Evolutionary conservation across 2,113 vertebrate genomes (phyloP).

Genomic region (Steatornis caripensis): DNA sequence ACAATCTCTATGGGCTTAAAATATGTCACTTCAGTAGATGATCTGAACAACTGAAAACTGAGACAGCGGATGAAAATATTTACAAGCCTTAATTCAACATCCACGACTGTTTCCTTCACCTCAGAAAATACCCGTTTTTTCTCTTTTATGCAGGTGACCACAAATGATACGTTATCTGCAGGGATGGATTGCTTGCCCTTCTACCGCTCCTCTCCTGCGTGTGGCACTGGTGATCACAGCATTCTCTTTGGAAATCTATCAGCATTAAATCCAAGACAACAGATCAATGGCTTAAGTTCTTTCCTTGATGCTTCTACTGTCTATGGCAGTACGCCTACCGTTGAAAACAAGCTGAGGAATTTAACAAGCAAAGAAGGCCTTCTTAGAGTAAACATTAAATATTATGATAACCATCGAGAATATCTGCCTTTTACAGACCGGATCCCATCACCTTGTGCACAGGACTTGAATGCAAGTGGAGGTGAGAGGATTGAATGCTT

Average conservation of each 20-base stretch:
- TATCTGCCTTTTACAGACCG: conserved; percentile 78
- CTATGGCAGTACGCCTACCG: conserved; percentile 78
- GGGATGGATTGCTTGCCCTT: conserved; percentile 81
- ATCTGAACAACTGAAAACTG: not conserved
- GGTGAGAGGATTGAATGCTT: conserved; percentile 84
- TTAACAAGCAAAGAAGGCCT: conserved; percentile 78
- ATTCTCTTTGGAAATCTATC: conserved; percentile 49
- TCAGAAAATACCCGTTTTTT: not conserved
- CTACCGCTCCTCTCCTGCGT: conserved; percentile 82
- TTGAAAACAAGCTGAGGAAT: conserved; percentile 77
- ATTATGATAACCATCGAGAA: conserved; percentile 72
- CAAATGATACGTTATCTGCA: conserved; percentile 1
- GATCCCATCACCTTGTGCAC: conserved; percentile 72
- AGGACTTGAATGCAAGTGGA: not conserved
- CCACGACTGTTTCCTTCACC: not conserved
- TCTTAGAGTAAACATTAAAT: conserved; percentile 74
- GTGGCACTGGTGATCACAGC: conserved; percentile 42
- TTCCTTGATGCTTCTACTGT: conserved; percentile 91
- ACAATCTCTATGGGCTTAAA: not conserved
- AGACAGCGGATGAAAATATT: not conserved
- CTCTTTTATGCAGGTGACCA: conserved; percentile 69
- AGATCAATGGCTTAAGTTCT: conserved; percentile 86
- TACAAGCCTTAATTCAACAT: not conserved
- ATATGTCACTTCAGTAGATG: not conserved
- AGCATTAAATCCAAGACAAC: conserved; percentile 73